These are phyloP conservation scores for Caracal caracal DNA, from an alignment of 2,113 vertebrate species.

Conservation along the genomic window DNA sequence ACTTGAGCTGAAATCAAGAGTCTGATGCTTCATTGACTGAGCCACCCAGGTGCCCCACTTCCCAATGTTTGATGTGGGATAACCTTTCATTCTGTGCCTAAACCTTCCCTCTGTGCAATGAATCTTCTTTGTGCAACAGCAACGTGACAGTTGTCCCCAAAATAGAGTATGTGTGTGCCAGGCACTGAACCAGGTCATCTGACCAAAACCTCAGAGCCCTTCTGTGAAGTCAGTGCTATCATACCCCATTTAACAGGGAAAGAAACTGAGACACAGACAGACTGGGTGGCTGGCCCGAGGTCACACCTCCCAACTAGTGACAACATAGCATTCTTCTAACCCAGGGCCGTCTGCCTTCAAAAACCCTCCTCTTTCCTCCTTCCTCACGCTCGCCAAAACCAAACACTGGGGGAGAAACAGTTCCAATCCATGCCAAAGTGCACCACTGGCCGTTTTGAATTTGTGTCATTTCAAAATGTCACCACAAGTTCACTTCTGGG, in stretches of 20 bases:
- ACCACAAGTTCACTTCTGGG: slow-evolving; percentile 69
- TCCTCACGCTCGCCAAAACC: slow-evolving; percentile 31
- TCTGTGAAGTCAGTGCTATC: not conserved
- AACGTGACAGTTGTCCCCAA: not conserved
- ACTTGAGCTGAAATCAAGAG: too few species aligned
- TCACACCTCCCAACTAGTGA: not conserved
- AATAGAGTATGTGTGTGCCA: not conserved
- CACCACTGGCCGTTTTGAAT: slow-evolving; percentile 45
- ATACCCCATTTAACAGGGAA: not conserved
- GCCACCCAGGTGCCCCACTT: too few species aligned
- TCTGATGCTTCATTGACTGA: too few species aligned
- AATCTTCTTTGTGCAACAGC: not conserved
- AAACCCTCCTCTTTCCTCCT: not conserved
- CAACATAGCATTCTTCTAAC: not conserved
- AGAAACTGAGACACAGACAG: not conserved
- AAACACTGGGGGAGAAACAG: slow-evolving; percentile 65
- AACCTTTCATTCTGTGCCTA: not conserved
- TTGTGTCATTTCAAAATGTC: slow-evolving; percentile 73
- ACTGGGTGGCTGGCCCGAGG: not conserved
- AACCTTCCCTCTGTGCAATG: not conserved
- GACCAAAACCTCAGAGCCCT: not conserved
- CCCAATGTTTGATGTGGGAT: not conserved
- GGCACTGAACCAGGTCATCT: not conserved
- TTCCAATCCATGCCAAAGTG: not conserved
- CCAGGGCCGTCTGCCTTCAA: not conserved